Evolutionary conservation across 1,140 invertebrate species (phyloP).

Genomic region (Drosophila pseudoobscura): DNA sequence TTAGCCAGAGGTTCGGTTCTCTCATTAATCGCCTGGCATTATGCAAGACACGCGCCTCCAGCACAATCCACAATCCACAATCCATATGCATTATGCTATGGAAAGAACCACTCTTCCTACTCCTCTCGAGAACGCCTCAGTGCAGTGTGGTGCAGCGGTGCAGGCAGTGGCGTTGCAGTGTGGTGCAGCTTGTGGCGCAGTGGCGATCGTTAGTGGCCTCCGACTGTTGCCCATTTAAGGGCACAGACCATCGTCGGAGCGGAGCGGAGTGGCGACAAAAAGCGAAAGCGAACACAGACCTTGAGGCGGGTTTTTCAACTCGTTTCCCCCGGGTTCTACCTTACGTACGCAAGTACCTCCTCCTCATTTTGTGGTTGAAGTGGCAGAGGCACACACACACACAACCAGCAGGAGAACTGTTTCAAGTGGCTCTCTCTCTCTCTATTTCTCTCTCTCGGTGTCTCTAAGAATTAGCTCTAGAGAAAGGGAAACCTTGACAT

Average conservation of each 20-base stretch:
- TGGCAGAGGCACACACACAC: background rate
- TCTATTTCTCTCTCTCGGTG: background rate
- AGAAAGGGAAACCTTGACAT: slow-evolving; percentile 68
- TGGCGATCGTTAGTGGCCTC: slow-evolving; percentile 30
- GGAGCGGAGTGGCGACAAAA: slow-evolving; percentile 52
- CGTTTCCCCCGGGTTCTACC: slow-evolving; percentile 42
- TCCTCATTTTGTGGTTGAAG: slow-evolving; percentile 18
- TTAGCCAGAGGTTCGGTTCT: slow-evolving; percentile 42
- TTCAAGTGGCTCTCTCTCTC: slow-evolving; percentile 34
- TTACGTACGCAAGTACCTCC: background rate
- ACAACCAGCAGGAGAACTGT: slow-evolving; percentile 54
- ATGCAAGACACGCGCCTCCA: slow-evolving; percentile 77
- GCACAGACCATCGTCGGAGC: slow-evolving; percentile 29
- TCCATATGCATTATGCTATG: slow-evolving; percentile 56
- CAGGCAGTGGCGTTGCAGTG: no score
- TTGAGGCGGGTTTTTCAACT: slow-evolving; percentile 79
- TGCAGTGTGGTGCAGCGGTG: background rate
- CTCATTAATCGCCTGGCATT: slow-evolving; percentile 71
- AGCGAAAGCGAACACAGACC: slow-evolving; percentile 77
- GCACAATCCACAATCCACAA: slow-evolving; percentile 39
- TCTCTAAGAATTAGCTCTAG: slow-evolving; percentile 32
- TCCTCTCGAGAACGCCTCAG: slow-evolving; percentile 18
- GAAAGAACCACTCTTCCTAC: no score
- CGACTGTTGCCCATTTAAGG: slow-evolving; percentile 38
- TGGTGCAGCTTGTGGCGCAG: no score